Conservation (phyloP, 1,140 invertebrate species). For the Drosophila ambigua region DNA sequence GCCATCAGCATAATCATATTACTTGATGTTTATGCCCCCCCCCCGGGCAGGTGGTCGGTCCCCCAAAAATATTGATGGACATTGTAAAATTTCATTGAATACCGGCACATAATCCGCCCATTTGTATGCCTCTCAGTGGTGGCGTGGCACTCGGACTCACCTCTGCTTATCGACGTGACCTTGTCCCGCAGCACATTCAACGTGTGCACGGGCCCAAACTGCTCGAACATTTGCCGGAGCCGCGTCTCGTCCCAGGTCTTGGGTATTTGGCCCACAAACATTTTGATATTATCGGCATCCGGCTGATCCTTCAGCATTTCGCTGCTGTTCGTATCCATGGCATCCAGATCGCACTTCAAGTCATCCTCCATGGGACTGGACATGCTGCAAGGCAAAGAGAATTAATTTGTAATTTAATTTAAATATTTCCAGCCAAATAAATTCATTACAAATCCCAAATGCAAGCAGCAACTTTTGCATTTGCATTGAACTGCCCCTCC, state of each 20-base stretch:
- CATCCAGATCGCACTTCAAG: constrained; percentile 42
- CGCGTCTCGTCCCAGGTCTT: constrained; percentile 98
- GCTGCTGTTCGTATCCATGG: constrained; percentile 33
- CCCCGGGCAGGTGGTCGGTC: not conserved
- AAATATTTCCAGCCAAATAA: not conserved
- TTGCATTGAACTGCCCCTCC: constrained; percentile 33
- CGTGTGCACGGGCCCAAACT: constrained; percentile 97
- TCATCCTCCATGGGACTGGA: constrained; percentile 30
- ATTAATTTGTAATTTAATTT: not conserved
- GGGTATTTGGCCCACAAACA: constrained; percentile 99
- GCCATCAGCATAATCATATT: constrained; percentile 75
- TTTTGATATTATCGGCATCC: constrained; percentile 99
- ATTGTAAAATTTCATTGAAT: constrained; percentile 76
- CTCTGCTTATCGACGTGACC: constrained; percentile 97
- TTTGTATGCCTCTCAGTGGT: constrained; percentile 51
- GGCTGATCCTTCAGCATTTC: constrained; percentile 87
- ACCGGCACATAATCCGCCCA: constrained; percentile 49
- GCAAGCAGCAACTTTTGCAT: constrained; percentile 17
- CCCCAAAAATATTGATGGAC: constrained; percentile 55
- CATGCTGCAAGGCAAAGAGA: constrained; percentile 22
- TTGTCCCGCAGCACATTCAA: constrained; percentile 99
- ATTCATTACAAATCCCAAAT: constrained; percentile 15
- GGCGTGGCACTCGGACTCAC: constrained; percentile 85
- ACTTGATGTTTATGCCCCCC: constrained; percentile 54
- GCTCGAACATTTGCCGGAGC: constrained; percentile 96